Conservation (phyloP, 2,797 vertebrate species). For the Chelmon rostratus region DNA sequence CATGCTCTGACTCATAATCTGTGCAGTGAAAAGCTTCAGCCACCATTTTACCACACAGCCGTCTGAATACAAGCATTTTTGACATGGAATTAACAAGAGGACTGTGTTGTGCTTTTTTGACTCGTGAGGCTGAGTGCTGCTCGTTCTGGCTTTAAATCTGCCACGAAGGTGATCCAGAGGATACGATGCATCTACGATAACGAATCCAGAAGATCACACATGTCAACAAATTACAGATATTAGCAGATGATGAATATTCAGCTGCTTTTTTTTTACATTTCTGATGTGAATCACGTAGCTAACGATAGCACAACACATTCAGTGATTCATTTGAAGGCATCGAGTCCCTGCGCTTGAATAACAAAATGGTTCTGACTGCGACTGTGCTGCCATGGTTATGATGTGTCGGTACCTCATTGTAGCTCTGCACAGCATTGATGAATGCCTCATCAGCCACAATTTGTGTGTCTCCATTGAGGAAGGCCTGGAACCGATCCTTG, state of each 20-base stretch:
- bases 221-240: background rate
- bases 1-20: slow-evolving; percentile 81
- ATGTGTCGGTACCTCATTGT: slow-evolving; percentile 90
- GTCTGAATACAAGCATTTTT: slow-evolving; percentile 62
- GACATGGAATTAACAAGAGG: slow-evolving; percentile 45
- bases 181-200: background rate
- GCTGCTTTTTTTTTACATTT: slow-evolving; percentile 2
- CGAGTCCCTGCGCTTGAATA: background rate
- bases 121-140: slow-evolving; percentile 33
- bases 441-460: slow-evolving; percentile 99
- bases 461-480: slow-evolving; percentile 99
- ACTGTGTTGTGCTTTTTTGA: slow-evolving; percentile 18
- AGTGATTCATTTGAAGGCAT: slow-evolving; percentile 2
- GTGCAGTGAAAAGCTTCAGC: slow-evolving; percentile 74
- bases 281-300: background rate
- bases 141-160: background rate
- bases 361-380: slow-evolving; percentile 25
- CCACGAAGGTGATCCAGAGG: background rate
- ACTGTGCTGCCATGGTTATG: slow-evolving; percentile 12
- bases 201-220: background rate
- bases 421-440: slow-evolving; percentile 99
- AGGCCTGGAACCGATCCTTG: slow-evolving; percentile 99
- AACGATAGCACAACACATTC: background rate
- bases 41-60: slow-evolving; percentile 79
- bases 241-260: background rate